These are phyloP conservation scores for Python bivittatus DNA, from an alignment of 2,113 vertebrate genomes.

Conservation along the genomic window DNA sequence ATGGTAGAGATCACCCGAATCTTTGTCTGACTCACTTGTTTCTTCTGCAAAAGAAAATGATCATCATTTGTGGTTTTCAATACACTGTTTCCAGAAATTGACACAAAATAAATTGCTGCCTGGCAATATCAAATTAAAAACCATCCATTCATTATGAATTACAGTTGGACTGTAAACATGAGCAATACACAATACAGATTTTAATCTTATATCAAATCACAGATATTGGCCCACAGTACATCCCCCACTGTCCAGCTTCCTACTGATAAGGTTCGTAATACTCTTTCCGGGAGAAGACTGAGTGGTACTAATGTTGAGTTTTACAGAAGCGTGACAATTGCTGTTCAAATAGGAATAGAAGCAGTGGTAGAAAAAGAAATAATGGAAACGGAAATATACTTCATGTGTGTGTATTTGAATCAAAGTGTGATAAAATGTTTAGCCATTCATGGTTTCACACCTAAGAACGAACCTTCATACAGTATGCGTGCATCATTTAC, in stretches of 20 bases:
- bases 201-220: background rate
- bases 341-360: background rate
- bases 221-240: too few relatives aligned
- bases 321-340: background rate
- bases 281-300: background rate
- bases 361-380: background rate
- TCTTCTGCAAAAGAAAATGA: conserved; percentile 81
- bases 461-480: background rate
- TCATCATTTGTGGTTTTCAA: too few relatives aligned
- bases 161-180: background rate
- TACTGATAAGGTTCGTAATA: background rate
- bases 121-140: background rate
- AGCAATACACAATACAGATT: background rate
- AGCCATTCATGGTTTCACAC: background rate
- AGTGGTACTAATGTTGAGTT: background rate
- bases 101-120: background rate
- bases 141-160: background rate
- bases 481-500: background rate
- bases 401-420: background rate
- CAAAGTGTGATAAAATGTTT: background rate
- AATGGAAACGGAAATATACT: background rate
- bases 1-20: conserved; percentile 97
- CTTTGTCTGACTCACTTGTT: conserved; percentile 96
- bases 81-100: background rate
- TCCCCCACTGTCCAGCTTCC: background rate